Base-by-base conservation (phyloP, 23 tunicate genomes). In the Halocynthia roretzi region DNA sequence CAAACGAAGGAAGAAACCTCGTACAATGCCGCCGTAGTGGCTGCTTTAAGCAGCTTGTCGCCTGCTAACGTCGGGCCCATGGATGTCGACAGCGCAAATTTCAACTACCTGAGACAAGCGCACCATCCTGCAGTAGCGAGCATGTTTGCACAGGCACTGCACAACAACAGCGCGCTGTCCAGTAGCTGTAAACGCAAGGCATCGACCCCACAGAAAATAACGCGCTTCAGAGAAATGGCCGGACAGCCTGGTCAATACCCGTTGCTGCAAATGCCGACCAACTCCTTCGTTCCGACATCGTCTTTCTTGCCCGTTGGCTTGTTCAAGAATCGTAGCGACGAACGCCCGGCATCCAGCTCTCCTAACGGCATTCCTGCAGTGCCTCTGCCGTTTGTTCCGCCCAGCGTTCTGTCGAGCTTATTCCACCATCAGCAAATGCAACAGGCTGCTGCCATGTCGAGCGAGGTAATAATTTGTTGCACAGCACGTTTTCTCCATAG, bases 151-250 rank as follows among this genome's bases (percentile, higher is more conserved):
- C 78, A 74, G 8, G 78, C 78, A 11, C 9, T 74, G 11, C 44
- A 31, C 44, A 10, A 19, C 14, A 19, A 10, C 55, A 54, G 4
- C 21, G 60, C 56, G 4, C 49, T 74, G 15, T 21, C 78, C 54
- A 85, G 90, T 56, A 85, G 97, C 81, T 89, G 96, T 56, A 90
- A 90, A 65, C 63, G 98, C 63, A 92, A 92, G 53, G 87, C 87
- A 8, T 68, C 92, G 18, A 86, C 72, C 81, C 98, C 98, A 67
- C 92, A 86, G 60, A 92, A 92, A 62, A 76, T 80, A 52, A 85
- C 93, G 8, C 84, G 98, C 11, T 80, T 72, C 70, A 77, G 69
- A 55, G 85, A 89, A 11, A 21, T 56, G 51, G 20, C 15, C 2
- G 12, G 31, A 68, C 52, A 19, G 83, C 55, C 78, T n/a, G 58